Evolutionary conservation across 2,113 vertebrate genomes (phyloP), one percentile per base, ranked within the genome.

Genomic region (Phoxinus phoxinus): DNA sequence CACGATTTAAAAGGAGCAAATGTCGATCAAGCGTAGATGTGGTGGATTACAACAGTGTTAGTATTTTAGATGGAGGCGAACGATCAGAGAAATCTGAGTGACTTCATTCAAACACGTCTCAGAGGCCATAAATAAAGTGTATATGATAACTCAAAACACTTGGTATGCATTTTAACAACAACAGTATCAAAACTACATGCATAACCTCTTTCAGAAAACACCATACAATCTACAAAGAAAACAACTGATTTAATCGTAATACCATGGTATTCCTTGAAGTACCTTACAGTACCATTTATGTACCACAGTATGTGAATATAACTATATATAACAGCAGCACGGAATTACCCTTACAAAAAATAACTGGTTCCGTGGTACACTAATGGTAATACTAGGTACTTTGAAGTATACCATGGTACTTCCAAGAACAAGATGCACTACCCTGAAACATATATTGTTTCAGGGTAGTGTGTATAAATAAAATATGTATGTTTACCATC

Each of bases 1-100:
- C 63, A 35, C 23, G 3, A 74, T 48, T 72, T 48, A 78, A 76
- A 59, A 84, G 71, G 73, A 76, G 83, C 56, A 83, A 51, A 53
- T 59, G 13, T 17, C 32, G 69, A 69, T 69, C 51, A 27, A 58
- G 75, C 30, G 2, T 37, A 12, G 12, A 41, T 79, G 76, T 37
- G 56, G 23, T 56, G 35, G 27, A 59, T 79, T 58, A 41, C 58
- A 79, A 37, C 25, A 51, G 25, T 21, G 13, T 76, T 7, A 51
- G 8, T 75, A 51, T 53, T 76, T 76, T 53, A 76, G 13, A 75
- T 11, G 46, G 46, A 71, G 19, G 67, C 2, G 32, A 71, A 37
- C 32, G 17, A 23, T 15, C n/a, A 51, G 44, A 27, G 46, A 30
- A 30, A 51, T 53, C 46, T 2, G 2, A 76, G 25, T 11, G 46